A percentile compares a stretch with the other conserved stretches of the same genome.
Conservation (phyloP, 2,888 invertebrate genomes). For the Microplitis deprimator region DNA sequence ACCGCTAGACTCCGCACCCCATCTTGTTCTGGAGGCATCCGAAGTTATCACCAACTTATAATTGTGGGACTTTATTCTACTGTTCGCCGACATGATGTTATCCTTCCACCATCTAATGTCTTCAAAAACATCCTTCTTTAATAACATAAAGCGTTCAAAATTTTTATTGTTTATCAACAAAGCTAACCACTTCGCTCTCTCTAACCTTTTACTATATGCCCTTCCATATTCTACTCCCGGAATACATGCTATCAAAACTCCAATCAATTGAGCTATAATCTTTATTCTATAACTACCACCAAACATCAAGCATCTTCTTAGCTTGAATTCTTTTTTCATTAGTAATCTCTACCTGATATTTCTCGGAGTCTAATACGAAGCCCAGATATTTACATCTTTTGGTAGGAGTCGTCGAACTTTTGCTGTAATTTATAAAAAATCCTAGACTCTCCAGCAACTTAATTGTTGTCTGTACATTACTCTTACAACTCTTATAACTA, state of each 20-base stretch:
- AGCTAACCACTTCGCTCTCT: constrained; percentile 34
- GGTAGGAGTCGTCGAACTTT: constrained; percentile 29
- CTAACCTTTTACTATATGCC: constrained; percentile 39
- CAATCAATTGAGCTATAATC: constrained; percentile 39
- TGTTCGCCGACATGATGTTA: constrained; percentile 5
- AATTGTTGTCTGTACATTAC: constrained; percentile 6
- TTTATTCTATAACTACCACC: constrained; percentile 34
- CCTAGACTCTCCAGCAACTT: constrained; percentile 40
- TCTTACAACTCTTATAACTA: constrained; percentile 11
- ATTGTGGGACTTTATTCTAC: constrained; percentile 22
- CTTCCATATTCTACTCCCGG: constrained; percentile 42
- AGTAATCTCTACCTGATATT: constrained; percentile 33
- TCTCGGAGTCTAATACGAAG: constrained; percentile 36
- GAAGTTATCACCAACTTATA: constrained; percentile 24
- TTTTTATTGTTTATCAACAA: constrained; percentile 33
- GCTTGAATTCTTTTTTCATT: constrained; percentile 30
- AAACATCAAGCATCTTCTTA: constrained; percentile 7
- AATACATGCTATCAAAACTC: constrained; percentile 35
- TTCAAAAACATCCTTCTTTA: constrained; percentile 19
- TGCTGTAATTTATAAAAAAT: constrained; percentile 42
- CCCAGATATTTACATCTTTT: constrained; percentile 40
- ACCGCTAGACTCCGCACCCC: constrained; percentile 28
- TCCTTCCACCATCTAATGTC: constrained; percentile 34
- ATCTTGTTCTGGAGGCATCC: constrained; percentile 42
- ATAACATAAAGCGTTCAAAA: constrained; percentile 30